These are phyloP conservation scores for Orchestes rusci DNA, from an alignment of 2,888 invertebrate genomes.

Conservation along the genomic window DNA sequence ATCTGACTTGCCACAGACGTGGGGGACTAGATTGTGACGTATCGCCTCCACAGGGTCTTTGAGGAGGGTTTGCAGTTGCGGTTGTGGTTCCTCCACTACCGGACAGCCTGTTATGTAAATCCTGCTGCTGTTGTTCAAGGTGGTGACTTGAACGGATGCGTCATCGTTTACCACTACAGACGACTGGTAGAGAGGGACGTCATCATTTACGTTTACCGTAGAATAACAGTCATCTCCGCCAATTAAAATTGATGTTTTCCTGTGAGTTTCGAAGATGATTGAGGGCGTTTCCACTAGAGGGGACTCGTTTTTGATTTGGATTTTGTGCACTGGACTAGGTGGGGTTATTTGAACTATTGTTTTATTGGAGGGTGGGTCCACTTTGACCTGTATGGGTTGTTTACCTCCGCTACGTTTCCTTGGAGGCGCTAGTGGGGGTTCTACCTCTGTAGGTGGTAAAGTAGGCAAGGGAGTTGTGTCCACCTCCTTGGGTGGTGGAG, in stretches of 20 bases:
- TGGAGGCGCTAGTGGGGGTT: conserved; percentile 41
- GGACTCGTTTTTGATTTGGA: conserved; percentile 49
- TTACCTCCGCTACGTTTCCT: conserved; percentile 41
- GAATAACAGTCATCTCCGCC: conserved; percentile 68
- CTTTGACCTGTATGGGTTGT: conserved; percentile 29
- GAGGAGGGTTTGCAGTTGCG: conserved; percentile 41
- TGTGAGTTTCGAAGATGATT: conserved; percentile 37
- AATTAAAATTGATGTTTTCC: conserved; percentile 66
- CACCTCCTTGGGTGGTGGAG: conserved; percentile 44
- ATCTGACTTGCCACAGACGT: conserved; percentile 62
- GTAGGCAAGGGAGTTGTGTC: too few relatives aligned
- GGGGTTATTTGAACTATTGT: conserved; percentile 47
- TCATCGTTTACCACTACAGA: conserved; percentile 66
- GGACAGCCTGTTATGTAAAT: conserved; percentile 40
- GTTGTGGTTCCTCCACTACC: background rate
- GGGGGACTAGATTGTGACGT: conserved; percentile 65
- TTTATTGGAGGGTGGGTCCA: conserved; percentile 34
- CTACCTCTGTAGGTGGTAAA: background rate
- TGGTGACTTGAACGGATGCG: conserved; percentile 34
- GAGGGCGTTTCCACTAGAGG: conserved; percentile 25
- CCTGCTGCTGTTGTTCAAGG: conserved; percentile 37
- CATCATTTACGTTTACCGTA: conserved; percentile 63
- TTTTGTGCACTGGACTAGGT: conserved; percentile 45
- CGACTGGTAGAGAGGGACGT: conserved; percentile 63
- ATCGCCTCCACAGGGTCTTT: conserved; percentile 72